Conservation (phyloP, 2,113 vertebrate species). For the Paraplagusia blochii region DNA sequence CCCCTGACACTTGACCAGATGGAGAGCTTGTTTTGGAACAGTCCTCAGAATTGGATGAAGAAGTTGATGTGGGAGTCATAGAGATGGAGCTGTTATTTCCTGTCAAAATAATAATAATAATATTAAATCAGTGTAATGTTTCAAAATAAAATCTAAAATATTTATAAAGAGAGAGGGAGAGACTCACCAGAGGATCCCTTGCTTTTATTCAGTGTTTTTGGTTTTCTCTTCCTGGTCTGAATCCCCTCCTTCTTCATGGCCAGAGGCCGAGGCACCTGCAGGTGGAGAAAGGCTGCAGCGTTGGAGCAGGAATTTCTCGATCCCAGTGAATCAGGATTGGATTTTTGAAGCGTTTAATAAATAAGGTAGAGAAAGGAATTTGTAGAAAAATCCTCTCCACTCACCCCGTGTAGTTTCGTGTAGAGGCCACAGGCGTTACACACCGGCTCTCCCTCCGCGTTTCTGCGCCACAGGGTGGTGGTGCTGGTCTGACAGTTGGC, state of each 20-base stretch:
- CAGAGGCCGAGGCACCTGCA: conserved; percentile 93
- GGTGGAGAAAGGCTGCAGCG: too few relatives aligned
- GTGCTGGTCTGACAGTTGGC: conserved; percentile 98
- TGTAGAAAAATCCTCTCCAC: conserved; percentile 18
- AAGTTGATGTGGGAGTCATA: conserved; percentile 97
- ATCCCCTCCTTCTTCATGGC: conserved; percentile 99
- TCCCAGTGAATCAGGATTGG: neutral
- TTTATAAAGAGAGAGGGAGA: too few relatives aligned
- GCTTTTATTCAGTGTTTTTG: conserved; percentile 95
- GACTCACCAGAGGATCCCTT: conserved; percentile 89
- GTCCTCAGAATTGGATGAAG: conserved; percentile 94
- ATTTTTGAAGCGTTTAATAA: neutral
- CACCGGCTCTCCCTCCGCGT: conserved; percentile 95
- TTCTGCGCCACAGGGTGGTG: conserved; percentile 96
- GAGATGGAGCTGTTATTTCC: conserved; percentile 88
- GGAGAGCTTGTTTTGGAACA: conserved; percentile 93
- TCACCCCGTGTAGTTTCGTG: conserved; percentile 95
- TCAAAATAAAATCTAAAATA: too few relatives aligned
- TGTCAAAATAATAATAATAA: conserved; percentile 42
- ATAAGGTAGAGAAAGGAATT: neutral
- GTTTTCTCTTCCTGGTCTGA: conserved; percentile 98
- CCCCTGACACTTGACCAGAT: conserved; percentile 83
- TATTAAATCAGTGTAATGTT: too few relatives aligned
- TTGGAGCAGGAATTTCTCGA: too few relatives aligned
- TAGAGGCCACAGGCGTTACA: conserved; percentile 98